Conservation (phyloP, 37 sponge, comb jelly and placozoan species). For the Haliclona indistincta region DNA sequence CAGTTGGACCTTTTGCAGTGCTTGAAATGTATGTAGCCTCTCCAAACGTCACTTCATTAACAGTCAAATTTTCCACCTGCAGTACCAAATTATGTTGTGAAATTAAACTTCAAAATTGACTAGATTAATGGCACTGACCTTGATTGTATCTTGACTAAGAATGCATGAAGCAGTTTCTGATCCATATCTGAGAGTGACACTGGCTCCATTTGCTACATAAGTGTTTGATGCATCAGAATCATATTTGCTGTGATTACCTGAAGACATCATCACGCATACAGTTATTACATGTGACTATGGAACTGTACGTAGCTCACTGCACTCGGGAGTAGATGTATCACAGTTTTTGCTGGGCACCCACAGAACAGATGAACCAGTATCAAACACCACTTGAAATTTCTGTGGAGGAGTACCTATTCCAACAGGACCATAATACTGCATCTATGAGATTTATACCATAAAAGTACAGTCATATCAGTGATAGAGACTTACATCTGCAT, state of each 20-base stretch:
- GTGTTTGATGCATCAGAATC: conserved; percentile 75
- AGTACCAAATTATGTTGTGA: not conserved
- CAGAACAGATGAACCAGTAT: too few species aligned
- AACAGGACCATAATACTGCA: too few species aligned
- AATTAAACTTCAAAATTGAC: not conserved
- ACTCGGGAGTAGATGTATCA: too few species aligned
- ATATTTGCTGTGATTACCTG: conserved; percentile 55
- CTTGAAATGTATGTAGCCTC: conserved; percentile 89
- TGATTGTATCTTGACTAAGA: conserved; percentile 81
- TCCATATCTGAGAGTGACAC: conserved; percentile 83
- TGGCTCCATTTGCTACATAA: conserved; percentile 77
- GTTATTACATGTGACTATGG: too few species aligned
- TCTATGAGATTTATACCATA: too few species aligned
- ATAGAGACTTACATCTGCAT: too few species aligned
- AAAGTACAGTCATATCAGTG: too few species aligned
- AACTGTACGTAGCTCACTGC: too few species aligned
- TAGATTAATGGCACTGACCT: conserved; percentile 30
- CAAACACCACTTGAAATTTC: too few species aligned
- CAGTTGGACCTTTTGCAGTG: conserved; percentile 89
- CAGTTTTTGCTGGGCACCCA: too few species aligned
- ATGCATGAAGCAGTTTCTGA: conserved; percentile 81
- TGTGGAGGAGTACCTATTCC: too few species aligned
- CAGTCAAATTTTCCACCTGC: conserved; percentile 63
- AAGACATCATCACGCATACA: not conserved
- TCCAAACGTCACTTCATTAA: conserved; percentile 80